These are phyloP conservation scores for Platyscapa corneri DNA, from an alignment of 1,140 invertebrate genomes.

Conservation along the genomic window DNA sequence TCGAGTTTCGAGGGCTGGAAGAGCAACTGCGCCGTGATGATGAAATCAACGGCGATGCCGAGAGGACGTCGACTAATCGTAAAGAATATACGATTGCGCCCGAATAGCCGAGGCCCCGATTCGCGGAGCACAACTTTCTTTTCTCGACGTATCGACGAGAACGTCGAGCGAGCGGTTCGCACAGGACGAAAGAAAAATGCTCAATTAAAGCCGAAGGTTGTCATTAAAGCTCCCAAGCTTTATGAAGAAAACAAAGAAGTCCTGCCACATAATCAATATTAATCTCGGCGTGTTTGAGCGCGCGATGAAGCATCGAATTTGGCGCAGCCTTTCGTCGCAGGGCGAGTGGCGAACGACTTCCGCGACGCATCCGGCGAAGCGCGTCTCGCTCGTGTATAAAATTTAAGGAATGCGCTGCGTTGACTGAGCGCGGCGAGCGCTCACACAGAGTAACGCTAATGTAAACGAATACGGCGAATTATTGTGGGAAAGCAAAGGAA, in stretches of 20 bases:
- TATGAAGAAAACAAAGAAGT: background rate
- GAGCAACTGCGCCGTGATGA: background rate
- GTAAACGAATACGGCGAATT: slow-evolving; percentile 32
- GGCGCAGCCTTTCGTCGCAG: background rate
- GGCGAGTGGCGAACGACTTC: background rate
- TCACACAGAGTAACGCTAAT: background rate
- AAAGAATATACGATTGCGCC: background rate
- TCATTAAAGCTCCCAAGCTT: background rate
- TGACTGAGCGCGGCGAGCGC: background rate
- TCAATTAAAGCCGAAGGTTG: background rate
- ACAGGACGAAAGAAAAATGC: background rate
- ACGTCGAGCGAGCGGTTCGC: too few relatives aligned
- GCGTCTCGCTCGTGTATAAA: background rate
- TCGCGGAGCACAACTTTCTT: background rate
- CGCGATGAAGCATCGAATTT: background rate
- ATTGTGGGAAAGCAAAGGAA: slow-evolving; percentile 44
- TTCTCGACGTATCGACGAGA: background rate
- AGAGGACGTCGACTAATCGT: background rate
- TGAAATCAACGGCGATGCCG: background rate
- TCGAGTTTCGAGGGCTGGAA: background rate
- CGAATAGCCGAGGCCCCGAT: background rate
- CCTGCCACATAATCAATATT: slow-evolving; percentile 14
- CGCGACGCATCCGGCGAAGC: background rate
- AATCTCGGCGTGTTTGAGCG: background rate
- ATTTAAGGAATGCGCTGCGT: slow-evolving; percentile 26